Evolutionary conservation across 1,140 invertebrate genomes (phyloP).

Genomic region (Drosophila setifemur): DNA sequence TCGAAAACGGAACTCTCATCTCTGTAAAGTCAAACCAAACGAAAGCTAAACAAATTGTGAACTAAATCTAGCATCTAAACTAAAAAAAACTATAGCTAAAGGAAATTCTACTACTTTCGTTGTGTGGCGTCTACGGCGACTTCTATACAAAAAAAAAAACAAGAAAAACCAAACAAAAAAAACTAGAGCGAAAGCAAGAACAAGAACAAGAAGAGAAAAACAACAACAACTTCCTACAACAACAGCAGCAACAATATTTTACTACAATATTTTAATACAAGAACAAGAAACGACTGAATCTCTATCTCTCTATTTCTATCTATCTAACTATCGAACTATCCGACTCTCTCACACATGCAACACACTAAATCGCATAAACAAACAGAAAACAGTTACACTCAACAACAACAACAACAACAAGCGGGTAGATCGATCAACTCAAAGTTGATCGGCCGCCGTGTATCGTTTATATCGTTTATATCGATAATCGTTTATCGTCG

Average conservation of each 20-base stretch:
- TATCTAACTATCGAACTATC: conserved; percentile 37
- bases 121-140: conserved; percentile 70
- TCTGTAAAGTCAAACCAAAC: conserved; percentile 20
- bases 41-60: conserved; percentile 11
- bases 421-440: conserved; percentile 44
- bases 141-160: conserved; percentile 22
- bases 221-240: conserved; percentile 49
- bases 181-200: not conserved
- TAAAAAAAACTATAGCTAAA: conserved; percentile 40
- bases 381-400: conserved; percentile 11
- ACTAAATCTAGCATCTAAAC: conserved; percentile 37
- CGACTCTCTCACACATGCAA: conserved; percentile 42
- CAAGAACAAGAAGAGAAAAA: conserved; percentile 6
- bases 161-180: conserved; percentile 32
- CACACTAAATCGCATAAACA: conserved; percentile 16
- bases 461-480: conserved; percentile 29
- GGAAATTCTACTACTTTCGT: conserved; percentile 66
- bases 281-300: conserved; percentile 69
- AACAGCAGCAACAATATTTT: conserved; percentile 49
- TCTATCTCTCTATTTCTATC: conserved; percentile 33
- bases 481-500: conserved; percentile 56
- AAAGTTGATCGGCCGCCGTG: conserved; percentile 52
- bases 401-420: not conserved
- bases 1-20: conserved; percentile 12
- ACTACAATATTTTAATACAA: conserved; percentile 56